Base-by-base conservation (phyloP, 2,113 vertebrate genomes). In the Cololabis saira region DNA sequence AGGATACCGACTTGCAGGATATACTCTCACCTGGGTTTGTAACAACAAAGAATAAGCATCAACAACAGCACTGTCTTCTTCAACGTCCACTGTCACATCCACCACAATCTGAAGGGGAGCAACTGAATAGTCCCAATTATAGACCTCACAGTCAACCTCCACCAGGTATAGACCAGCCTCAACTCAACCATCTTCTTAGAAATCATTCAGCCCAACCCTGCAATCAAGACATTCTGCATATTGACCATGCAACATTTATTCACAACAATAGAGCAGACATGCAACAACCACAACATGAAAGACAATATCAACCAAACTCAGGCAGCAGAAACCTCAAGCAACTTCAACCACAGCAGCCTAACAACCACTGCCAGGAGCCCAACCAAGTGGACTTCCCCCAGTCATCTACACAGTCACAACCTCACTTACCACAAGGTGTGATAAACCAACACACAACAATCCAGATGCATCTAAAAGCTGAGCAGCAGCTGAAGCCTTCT, bases 301-400 rank as follows among this genome's bases (percentile, higher is more conserved):
- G 67, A 59, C 93, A 92, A 66, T 95, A 91, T 90, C 90, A 90
- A 79, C 85, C 91, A 47, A 91, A 90, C 76, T 90, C 88, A 84
- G 78, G 90, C 90, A 91, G 77, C 76, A 81, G 83, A 88, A 91
- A 90, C 30, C 24, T 90, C 19, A 94, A 94, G 66, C 93, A 92
- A 89, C 92, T 93, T 61, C 79, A 74, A 76, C 69, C 87, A 84
- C 93, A 92, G 49, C 90, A 74, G 80, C 89, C 90, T 57, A 86
- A 88, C 13, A 93, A 90, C 50, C 87, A 90, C 13, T 93, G 91
- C 48, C 88, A 90, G 61, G 70, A 82, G 55, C 41, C 76, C n/a
- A 87, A 82, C 75, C 70, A 88, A 15, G 50, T 48, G 24, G 84
- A 92, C 62, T 82, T 89, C 55, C 74, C 80, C 21, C 92, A 89